Conservation (phyloP, 2,797 vertebrate genomes). For the Spinibarbus caldwelli region DNA sequence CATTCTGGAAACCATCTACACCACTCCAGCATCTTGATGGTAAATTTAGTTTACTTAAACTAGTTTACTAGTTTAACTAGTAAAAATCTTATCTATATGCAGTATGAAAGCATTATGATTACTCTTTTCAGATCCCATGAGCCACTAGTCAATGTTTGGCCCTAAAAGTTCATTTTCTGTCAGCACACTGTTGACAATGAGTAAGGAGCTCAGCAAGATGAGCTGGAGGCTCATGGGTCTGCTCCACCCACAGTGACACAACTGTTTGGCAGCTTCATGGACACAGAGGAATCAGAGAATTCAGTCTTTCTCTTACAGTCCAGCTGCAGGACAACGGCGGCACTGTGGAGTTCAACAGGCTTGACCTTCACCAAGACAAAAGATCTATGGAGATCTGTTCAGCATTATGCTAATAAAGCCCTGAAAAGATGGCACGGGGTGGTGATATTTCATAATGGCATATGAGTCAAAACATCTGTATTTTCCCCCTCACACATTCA, state of each 20-base stretch:
- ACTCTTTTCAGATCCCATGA: neutral
- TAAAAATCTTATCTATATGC: neutral
- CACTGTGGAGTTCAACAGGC: constrained; percentile 28
- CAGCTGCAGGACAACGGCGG: constrained; percentile 28
- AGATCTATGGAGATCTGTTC: constrained; percentile 34
- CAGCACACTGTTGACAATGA: neutral
- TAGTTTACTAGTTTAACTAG: too few relatives aligned
- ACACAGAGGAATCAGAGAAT: constrained; percentile 35
- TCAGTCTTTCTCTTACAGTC: constrained; percentile 30
- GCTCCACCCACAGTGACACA: constrained; percentile 34
- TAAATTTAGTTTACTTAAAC: too few relatives aligned
- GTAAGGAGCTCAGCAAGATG: neutral
- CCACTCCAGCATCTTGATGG: too few relatives aligned
- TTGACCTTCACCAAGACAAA: constrained; percentile 38
- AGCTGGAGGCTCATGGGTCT: neutral
- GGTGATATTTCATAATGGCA: constrained; percentile 31
- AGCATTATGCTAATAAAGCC: constrained; percentile 37
- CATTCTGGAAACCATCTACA: too few relatives aligned
- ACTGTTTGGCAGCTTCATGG: constrained; percentile 27
- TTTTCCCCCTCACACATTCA: neutral
- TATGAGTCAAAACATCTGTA: constrained; percentile 24
- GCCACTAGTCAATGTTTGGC: neutral
- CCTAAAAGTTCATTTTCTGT: neutral
- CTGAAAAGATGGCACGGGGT: constrained; percentile 30
- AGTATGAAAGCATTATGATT: neutral